Evolutionary conservation across 2,113 vertebrate genomes (phyloP).

Genomic region (Tragelaphus buxtoni): DNA sequence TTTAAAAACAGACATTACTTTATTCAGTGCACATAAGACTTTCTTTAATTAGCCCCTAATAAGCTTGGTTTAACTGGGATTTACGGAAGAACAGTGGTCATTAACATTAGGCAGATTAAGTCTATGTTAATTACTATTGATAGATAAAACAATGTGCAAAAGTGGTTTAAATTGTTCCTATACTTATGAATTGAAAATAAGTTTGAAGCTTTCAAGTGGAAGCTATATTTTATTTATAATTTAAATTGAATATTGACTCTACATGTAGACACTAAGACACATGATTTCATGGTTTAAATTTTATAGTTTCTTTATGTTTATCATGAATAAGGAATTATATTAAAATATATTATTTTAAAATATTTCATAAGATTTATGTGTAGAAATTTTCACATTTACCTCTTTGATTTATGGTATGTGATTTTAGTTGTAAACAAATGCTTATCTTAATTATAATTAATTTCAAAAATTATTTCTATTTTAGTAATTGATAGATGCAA

Average conservation of each 20-base stretch:
- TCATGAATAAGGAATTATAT: neutral
- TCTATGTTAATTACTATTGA: slow-evolving; percentile 87
- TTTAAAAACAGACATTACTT: slow-evolving; percentile 75
- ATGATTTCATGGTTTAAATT: neutral
- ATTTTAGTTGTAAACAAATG: neutral
- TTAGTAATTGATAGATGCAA: neutral
- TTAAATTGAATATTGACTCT: slow-evolving; percentile 25
- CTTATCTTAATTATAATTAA: neutral
- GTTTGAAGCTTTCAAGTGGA: slow-evolving; percentile 65
- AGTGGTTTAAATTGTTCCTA: slow-evolving; percentile 79
- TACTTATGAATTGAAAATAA: slow-evolving; percentile 71
- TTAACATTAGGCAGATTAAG: slow-evolving; percentile 89
- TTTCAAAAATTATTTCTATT: neutral
- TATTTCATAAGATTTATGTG: neutral
- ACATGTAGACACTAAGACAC: neutral
- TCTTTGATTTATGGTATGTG: neutral
- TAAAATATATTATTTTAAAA: slow-evolving; percentile 3
- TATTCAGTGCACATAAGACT: slow-evolving; percentile 85
- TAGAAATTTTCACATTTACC: neutral
- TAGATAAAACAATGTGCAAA: slow-evolving; percentile 87
- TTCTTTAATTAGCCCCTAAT: slow-evolving; percentile 88
- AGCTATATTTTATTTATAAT: slow-evolving; percentile 32
- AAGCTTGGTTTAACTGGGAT: slow-evolving; percentile 89
- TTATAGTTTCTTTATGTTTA: neutral
- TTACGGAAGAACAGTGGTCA: slow-evolving; percentile 87